Conservation (phyloP, 2,797 vertebrate species). For the Geotrypetes seraphini region DNA sequence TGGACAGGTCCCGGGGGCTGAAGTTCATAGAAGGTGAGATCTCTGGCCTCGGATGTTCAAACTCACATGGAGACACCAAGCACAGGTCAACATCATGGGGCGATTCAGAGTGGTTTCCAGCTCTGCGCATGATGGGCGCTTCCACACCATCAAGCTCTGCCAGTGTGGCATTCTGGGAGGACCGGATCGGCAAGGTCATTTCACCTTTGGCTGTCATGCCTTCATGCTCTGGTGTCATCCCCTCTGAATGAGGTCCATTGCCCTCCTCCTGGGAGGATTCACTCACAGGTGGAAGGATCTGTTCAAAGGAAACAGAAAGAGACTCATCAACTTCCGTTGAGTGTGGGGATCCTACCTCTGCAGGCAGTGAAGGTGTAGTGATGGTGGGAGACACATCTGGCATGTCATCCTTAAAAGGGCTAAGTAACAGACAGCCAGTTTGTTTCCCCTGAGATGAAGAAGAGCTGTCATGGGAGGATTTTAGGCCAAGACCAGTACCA, state of each 20-base stretch:
- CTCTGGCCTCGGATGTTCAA: conserved; percentile 67
- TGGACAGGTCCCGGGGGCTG: conserved; percentile 48
- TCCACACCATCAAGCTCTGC: conserved; percentile 23
- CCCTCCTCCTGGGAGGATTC: conserved; percentile 64
- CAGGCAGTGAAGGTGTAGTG: conserved; percentile 70
- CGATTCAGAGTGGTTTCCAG: conserved; percentile 41
- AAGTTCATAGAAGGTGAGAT: conserved; percentile 22
- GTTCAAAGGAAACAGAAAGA: conserved; percentile 80
- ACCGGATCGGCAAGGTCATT: conserved; percentile 58
- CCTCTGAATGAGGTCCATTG: conserved; percentile 24
- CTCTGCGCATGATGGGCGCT: conserved; percentile 26
- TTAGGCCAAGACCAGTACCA: conserved; percentile 16
- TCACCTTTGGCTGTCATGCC: conserved; percentile 23
- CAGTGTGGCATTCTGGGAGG: conserved; percentile 38
- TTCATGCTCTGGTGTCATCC: conserved; percentile 29
- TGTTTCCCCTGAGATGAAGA: conserved; percentile 60
- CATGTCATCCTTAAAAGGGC: conserved; percentile 65
- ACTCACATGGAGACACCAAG: conserved; percentile 86
- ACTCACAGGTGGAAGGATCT: conserved; percentile 63
- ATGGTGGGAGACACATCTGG: conserved; percentile 71
- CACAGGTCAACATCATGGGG: conserved; percentile 87
- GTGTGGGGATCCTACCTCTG: conserved; percentile 74
- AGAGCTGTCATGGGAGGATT: conserved; percentile 42
- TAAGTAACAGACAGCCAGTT: conserved; percentile 68
- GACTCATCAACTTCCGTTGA: conserved; percentile 83